These are phyloP conservation scores for Tokudaia tokunoshimensis DNA, from an alignment of 2,797 vertebrate species.

Conservation along the genomic window DNA sequence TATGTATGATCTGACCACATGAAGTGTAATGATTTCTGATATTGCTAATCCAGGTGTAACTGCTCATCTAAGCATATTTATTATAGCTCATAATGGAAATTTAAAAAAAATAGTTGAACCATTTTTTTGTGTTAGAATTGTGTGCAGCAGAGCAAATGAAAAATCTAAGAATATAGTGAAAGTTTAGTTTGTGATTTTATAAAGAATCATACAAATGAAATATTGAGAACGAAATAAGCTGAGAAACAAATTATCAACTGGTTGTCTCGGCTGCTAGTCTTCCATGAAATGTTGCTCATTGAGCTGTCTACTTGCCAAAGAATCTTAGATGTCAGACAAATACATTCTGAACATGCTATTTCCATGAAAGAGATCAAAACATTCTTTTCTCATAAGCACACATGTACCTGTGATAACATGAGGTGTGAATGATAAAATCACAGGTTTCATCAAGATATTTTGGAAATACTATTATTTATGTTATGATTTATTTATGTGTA, in stretches of 20 bases:
- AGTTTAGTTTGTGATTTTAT: slow-evolving; percentile 55
- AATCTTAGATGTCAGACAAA: slow-evolving; percentile 23
- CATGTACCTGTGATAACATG: background rate
- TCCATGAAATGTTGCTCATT: background rate
- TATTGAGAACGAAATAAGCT: background rate
- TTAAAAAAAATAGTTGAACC: slow-evolving; percentile 47
- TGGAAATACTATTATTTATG: background rate
- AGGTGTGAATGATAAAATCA: background rate
- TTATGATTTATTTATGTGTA: background rate
- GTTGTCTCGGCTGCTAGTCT: slow-evolving; percentile 6
- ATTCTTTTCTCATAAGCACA: background rate
- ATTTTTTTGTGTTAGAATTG: slow-evolving; percentile 3
- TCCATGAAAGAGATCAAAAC: slow-evolving; percentile 29
- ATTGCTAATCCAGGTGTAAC: slow-evolving; percentile 2
- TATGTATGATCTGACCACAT: background rate
- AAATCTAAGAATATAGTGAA: slow-evolving; percentile 56
- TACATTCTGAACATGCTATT: slow-evolving; percentile 1
- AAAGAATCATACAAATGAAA: slow-evolving; percentile 39
- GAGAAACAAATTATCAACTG: slow-evolving; percentile 17
- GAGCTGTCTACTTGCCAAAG: slow-evolving; percentile 44
- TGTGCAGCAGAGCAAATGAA: slow-evolving; percentile 23
- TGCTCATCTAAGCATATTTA: slow-evolving; percentile 45
- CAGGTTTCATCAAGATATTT: slow-evolving; percentile 13
- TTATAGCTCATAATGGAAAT: slow-evolving; percentile 17
- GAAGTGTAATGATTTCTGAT: slow-evolving; percentile 35